phyloP scores from a whole-genome alignment of 2,797 vertebrate genomes.

The Hephaestus fuliginosus region DNA sequence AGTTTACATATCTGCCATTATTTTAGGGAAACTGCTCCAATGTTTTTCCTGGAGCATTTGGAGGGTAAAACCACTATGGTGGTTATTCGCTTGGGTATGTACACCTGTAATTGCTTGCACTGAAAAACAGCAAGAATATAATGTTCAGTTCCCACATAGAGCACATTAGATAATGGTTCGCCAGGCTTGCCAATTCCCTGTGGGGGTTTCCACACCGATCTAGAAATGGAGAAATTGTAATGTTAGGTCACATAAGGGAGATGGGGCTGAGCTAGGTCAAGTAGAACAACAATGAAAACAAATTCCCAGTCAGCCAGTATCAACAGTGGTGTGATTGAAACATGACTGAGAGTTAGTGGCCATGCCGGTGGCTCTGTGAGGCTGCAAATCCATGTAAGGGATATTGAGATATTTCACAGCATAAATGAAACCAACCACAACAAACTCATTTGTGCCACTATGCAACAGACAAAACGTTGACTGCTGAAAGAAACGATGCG shows the following conservation, averaged over 20 bases:
- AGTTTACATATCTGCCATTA: background rate
- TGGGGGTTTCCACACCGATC: constrained; percentile 4
- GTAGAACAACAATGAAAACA: constrained; percentile 2
- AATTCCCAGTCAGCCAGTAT: background rate
- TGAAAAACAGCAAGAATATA: constrained; percentile 12
- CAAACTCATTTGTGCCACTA: background rate
- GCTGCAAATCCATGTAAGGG: background rate
- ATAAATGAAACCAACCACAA: background rate
- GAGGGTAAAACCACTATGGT: constrained; percentile 5
- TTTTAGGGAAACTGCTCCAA: background rate
- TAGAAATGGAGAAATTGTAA: constrained; percentile 1
- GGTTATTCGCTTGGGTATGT: constrained; percentile 1
- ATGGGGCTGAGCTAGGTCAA: background rate
- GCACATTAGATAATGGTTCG: constrained; percentile 1
- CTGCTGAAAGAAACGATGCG: background rate
- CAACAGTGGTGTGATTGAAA: background rate
- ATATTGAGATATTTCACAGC: background rate
- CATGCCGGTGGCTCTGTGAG: background rate
- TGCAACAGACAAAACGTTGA: background rate
- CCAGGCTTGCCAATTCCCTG: background rate
- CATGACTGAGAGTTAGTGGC: background rate
- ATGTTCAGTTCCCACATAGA: background rate
- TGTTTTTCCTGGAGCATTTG: background rate
- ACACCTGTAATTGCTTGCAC: background rate
- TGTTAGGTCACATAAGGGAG: background rate